Percentiles rank a stretch among this genome's conserved stretches.
Evolutionary conservation across 1,140 invertebrate genomes (phyloP).

Genomic region (Lucilia sericata): DNA sequence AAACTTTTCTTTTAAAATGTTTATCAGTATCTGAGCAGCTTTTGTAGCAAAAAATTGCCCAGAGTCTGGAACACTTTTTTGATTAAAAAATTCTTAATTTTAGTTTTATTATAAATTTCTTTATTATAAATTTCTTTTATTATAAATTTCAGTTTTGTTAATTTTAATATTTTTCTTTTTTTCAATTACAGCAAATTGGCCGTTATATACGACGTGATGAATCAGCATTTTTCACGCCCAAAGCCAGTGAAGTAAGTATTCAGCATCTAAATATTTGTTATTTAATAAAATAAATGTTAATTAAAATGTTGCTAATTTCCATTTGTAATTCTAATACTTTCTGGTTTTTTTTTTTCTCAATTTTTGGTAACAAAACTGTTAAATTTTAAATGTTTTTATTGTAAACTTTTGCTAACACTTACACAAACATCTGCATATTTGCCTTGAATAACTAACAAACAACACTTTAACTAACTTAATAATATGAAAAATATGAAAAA

Average conservation of each 20-base stretch:
- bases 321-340: neutral
- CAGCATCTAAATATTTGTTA: no score
- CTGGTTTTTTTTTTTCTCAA: no score
- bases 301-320: no score
- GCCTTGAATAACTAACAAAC: neutral
- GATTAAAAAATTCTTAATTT: no score
- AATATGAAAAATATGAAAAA: neutral
- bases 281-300: no score
- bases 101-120: neutral
- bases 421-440: neutral
- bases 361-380: neutral
- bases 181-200: slow-evolving; percentile 59
- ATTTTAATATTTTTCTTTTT: neutral
- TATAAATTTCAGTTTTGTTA: neutral
- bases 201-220: slow-evolving; percentile 61
- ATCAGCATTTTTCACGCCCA: slow-evolving; percentile 59
- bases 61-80: no score
- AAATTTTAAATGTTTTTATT: neutral
- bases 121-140: slow-evolving; percentile 8
- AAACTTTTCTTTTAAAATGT: no score
- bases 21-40: no score
- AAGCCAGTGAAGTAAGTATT: slow-evolving; percentile 60
- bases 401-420: neutral
- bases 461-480: neutral
- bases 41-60: no score